Percentiles rank a stretch among this genome's conserved stretches.
Conservation (phyloP, 2,888 invertebrate genomes). For the Cremastinae sp. region DNA sequence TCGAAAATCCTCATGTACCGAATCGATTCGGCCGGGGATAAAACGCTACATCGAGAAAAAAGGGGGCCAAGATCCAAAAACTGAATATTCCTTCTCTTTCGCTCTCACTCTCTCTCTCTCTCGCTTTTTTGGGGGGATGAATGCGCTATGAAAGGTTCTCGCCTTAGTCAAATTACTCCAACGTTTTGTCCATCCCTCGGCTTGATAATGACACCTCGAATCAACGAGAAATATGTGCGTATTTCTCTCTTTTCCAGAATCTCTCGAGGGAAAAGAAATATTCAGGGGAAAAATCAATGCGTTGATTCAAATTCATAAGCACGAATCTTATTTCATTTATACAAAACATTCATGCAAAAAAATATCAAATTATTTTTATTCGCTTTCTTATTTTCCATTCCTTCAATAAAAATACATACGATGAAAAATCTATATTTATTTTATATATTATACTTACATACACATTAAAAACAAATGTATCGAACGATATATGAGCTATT, state of each 20-base stretch:
- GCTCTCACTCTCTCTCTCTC: slow-evolving; percentile 9
- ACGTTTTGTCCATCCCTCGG: slow-evolving; percentile 49
- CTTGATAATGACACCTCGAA: slow-evolving; percentile 70
- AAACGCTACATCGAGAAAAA: slow-evolving; percentile 35
- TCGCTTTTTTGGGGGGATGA: too few species aligned
- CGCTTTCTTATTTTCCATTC: too few species aligned
- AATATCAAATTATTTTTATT: too few species aligned
- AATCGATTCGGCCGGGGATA: slow-evolving; percentile 57
- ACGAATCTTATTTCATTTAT: slow-evolving; percentile 1
- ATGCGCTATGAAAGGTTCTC: too few species aligned
- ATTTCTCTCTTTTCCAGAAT: slow-evolving; percentile 11
- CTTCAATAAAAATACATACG: too few species aligned
- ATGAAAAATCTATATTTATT: too few species aligned
- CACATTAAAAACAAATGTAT: too few species aligned
- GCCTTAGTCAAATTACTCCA: slow-evolving; percentile 71
- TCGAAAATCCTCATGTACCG: slow-evolving; percentile 30
- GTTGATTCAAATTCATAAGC: slow-evolving; percentile 51
- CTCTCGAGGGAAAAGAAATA: slow-evolving; percentile 37
- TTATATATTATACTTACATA: too few species aligned
- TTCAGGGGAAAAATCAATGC: slow-evolving; percentile 63
- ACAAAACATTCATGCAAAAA: slow-evolving; percentile 20
- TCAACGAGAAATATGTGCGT: slow-evolving; percentile 47
- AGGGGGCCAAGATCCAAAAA: slow-evolving; percentile 47
- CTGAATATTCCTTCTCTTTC: slow-evolving; percentile 35
- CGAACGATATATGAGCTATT: too few species aligned